Conservation (phyloP, 2,797 vertebrate species). For the Ctenochaetus hawaiiensis region DNA sequence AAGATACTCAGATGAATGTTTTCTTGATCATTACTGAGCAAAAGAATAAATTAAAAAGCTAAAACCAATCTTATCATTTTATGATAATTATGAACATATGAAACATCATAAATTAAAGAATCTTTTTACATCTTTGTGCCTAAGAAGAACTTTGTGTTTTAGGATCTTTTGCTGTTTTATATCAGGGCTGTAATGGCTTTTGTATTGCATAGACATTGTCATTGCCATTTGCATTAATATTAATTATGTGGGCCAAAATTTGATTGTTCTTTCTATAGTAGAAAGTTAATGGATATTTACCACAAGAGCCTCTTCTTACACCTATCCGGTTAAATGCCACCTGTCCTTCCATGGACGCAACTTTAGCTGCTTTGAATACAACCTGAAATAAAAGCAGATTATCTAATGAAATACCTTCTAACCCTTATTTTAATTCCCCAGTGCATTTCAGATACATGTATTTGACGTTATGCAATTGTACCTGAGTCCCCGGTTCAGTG, state of each 20-base stretch:
- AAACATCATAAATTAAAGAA: no score
- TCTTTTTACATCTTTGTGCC: not conserved
- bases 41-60: no score
- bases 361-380: slow-evolving; percentile 79
- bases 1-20: no score
- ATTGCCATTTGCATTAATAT: not conserved
- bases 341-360: slow-evolving; percentile 71
- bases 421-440: not conserved
- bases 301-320: slow-evolving; percentile 81
- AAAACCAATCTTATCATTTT: no score
- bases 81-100: no score
- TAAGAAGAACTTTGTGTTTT: not conserved
- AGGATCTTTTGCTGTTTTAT: not conserved
- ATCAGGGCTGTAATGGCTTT: not conserved
- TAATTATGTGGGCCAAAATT: not conserved
- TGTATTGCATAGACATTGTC: not conserved
- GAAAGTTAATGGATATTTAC: slow-evolving; percentile 67
- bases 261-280: not conserved
- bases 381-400: slow-evolving; percentile 74
- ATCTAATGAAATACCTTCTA: not conserved
- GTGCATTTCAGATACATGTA: not conserved
- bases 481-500: slow-evolving; percentile 78
- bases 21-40: no score
- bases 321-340: slow-evolving; percentile 81
- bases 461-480: slow-evolving; percentile 57